Evolutionary conservation across 2,888 invertebrate genomes (phyloP).

Genomic region (Phyto melanocephala): DNA sequence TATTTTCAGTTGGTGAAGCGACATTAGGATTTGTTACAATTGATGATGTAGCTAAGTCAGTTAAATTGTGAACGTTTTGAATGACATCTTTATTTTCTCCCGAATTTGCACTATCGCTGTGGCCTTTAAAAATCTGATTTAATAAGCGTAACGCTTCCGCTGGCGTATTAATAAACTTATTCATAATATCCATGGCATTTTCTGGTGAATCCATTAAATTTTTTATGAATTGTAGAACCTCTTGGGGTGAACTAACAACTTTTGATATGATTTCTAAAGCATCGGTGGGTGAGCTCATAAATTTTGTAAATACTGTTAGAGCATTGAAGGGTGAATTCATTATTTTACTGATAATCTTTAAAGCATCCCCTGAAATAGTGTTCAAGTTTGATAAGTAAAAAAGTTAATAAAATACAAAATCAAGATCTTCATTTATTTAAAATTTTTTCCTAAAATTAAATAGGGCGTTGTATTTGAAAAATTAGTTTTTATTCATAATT

Average conservation of each 20-base stretch:
- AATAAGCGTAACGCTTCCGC: constrained; percentile 78
- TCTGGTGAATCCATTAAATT: constrained; percentile 79
- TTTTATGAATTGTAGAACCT: constrained; percentile 78
- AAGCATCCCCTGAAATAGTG: constrained; percentile 75
- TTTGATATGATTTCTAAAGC: constrained; percentile 79
- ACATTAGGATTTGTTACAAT: not conserved
- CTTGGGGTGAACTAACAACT: constrained; percentile 78
- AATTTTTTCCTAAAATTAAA: too few species aligned
- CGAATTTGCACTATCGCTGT: constrained; percentile 7
- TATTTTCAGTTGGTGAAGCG: constrained; percentile 65
- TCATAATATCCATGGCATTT: constrained; percentile 78
- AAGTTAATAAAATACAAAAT: not conserved
- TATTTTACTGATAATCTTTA: constrained; percentile 78
- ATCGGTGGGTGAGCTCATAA: constrained; percentile 79
- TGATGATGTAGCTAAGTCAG: not conserved
- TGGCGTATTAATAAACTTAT: constrained; percentile 78
- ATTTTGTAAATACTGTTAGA: constrained; percentile 79
- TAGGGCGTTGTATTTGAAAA: too few species aligned
- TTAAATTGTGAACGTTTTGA: not conserved
- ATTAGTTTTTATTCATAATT: too few species aligned
- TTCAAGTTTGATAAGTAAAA: not conserved
- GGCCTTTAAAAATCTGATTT: constrained; percentile 77
- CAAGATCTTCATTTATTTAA: too few species aligned
- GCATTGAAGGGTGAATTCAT: constrained; percentile 79
- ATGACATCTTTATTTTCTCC: not conserved